Conservation (phyloP, 2,888 invertebrate genomes). For the Synanthedon myopaeformis region DNA sequence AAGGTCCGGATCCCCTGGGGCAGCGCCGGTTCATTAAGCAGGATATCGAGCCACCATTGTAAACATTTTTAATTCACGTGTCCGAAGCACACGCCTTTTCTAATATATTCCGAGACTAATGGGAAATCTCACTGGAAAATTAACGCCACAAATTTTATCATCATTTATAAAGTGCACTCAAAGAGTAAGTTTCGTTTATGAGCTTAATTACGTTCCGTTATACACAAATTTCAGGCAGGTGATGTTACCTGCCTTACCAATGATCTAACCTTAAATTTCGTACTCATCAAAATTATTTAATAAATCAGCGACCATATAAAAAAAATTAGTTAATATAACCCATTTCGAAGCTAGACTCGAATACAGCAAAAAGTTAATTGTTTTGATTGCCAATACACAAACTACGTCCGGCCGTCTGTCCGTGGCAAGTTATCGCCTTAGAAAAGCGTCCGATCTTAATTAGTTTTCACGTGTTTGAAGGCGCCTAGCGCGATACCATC, state of each 20-base stretch:
- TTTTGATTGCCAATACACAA: slow-evolving; percentile 66
- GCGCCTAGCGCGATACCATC: slow-evolving; percentile 65
- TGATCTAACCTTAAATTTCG: background rate
- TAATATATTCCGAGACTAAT: slow-evolving; percentile 41
- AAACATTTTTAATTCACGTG: slow-evolving; percentile 69
- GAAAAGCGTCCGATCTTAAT: slow-evolving; percentile 69
- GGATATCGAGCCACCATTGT: slow-evolving; percentile 55
- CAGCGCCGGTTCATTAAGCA: slow-evolving; percentile 47
- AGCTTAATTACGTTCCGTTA: background rate
- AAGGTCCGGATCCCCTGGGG: no score
- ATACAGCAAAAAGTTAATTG: slow-evolving; percentile 64
- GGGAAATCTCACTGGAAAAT: slow-evolving; percentile 68
- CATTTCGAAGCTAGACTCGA: slow-evolving; percentile 45
- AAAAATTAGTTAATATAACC: slow-evolving; percentile 13
- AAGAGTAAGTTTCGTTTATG: no score
- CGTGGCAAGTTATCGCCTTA: slow-evolving; percentile 60
- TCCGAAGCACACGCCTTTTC: slow-evolving; percentile 55
- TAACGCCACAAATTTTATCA: slow-evolving; percentile 39
- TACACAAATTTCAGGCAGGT: background rate
- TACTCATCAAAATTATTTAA: slow-evolving; percentile 16
- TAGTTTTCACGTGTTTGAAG: slow-evolving; percentile 68
- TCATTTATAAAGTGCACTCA: no score
- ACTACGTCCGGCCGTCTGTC: slow-evolving; percentile 52
- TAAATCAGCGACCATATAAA: slow-evolving; percentile 20
- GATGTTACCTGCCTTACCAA: no score